Conservation (phyloP, 2,888 invertebrate genomes). For the Thumatha senex region DNA sequence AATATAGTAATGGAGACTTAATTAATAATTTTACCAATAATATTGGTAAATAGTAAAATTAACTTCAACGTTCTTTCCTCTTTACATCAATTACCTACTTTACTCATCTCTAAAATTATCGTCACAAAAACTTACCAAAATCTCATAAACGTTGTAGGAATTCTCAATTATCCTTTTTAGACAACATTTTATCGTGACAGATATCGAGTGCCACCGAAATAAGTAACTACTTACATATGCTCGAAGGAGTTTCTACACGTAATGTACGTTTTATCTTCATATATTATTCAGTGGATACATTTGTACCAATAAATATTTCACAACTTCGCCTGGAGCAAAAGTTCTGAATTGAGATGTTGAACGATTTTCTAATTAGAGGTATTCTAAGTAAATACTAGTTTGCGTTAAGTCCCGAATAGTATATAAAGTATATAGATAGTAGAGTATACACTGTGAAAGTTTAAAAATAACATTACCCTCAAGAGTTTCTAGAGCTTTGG, state of each 20-base stretch:
- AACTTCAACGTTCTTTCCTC: no score
- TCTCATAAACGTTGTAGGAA: neutral
- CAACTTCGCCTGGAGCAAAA: slow-evolving; percentile 16
- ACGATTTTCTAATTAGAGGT: slow-evolving; percentile 11
- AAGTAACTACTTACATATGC: slow-evolving; percentile 48
- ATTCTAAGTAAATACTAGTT: slow-evolving; percentile 15
- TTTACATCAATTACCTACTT: neutral
- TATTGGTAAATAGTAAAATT: no score
- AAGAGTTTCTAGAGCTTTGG: no score
- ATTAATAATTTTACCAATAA: no score
- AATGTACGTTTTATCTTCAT: slow-evolving; percentile 57
- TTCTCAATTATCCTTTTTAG: neutral
- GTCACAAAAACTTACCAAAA: no score
- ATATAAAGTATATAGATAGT: no score
- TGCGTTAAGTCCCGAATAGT: no score
- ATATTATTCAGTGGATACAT: slow-evolving; percentile 55
- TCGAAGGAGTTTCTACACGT: slow-evolving; percentile 48
- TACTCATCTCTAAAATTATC: no score
- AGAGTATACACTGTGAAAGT: no score
- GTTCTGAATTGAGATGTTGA: slow-evolving; percentile 27
- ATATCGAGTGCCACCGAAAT: slow-evolving; percentile 33
- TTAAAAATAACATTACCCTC: no score
- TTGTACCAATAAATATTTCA: slow-evolving; percentile 21
- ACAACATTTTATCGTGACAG: neutral
- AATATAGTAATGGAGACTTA: no score